These are phyloP conservation scores for Zaprionus taronus DNA, from an alignment of 1,140 invertebrate genomes.

Conservation along the genomic window DNA sequence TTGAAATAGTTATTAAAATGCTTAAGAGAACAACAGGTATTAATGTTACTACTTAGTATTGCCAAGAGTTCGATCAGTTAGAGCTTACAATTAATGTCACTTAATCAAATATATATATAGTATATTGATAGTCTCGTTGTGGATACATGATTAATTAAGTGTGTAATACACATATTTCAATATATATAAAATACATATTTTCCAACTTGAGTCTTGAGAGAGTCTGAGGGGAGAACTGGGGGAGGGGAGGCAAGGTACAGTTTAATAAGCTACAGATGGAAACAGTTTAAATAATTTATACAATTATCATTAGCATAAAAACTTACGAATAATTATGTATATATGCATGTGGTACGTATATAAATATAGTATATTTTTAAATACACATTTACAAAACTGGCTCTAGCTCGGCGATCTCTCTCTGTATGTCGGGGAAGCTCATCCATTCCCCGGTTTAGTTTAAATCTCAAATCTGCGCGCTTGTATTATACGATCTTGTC, in stretches of 20 bases:
- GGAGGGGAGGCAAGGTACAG: neutral
- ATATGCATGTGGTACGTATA: neutral
- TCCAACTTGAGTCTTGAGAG: neutral
- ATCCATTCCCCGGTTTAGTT: neutral
- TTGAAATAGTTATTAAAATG: conserved; percentile 9
- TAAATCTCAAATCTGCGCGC: neutral
- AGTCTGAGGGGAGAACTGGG: neutral
- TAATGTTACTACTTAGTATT: conserved; percentile 29
- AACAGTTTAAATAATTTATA: neutral
- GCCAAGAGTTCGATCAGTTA: conserved; percentile 23
- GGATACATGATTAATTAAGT: conserved; percentile 11
- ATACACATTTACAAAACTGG: conserved; percentile 31
- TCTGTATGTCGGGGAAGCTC: neutral
- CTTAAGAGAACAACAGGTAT: conserved; percentile 13
- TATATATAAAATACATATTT: neutral
- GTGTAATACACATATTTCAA: neutral
- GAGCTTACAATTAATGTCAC: conserved; percentile 6
- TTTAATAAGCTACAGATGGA: neutral
- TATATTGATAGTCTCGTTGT: conserved; percentile 29
- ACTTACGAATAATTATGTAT: conserved; percentile 1
- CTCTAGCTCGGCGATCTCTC: neutral
- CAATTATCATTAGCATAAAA: conserved; percentile 9
- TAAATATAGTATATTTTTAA: conserved; percentile 21
- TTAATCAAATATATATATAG: conserved; percentile 28
- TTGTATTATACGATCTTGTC: conserved; percentile 24